These are phyloP conservation scores for Menura novaehollandiae DNA, from an alignment of 2,113 vertebrate genomes.

Conservation along the genomic window DNA sequence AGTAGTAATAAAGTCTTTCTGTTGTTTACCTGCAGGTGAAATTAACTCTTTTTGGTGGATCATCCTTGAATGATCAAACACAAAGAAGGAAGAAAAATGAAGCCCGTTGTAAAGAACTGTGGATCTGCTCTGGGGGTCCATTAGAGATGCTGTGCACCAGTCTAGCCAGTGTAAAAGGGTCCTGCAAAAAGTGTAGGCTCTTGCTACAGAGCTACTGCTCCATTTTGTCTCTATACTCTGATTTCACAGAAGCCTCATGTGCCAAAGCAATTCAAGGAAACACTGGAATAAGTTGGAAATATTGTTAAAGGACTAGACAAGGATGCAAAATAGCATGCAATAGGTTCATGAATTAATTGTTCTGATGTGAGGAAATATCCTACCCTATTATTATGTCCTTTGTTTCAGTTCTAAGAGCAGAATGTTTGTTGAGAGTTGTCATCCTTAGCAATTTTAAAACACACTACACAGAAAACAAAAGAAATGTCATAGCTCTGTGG, in stretches of 20 bases:
- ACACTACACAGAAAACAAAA: background rate
- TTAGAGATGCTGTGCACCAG: background rate
- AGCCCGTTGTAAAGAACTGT: background rate
- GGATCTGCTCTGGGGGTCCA: background rate
- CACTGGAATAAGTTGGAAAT: background rate
- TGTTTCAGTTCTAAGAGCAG: background rate
- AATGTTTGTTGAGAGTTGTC: background rate
- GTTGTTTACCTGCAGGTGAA: background rate
- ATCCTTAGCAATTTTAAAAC: background rate
- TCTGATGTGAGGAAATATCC: background rate
- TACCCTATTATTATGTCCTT: background rate
- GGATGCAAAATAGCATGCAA: background rate
- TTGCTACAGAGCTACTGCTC: background rate
- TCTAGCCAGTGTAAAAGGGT: background rate
- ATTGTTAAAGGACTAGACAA: background rate
- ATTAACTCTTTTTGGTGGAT: background rate
- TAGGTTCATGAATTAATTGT: background rate
- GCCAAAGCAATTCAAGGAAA: background rate
- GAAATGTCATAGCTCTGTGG: background rate
- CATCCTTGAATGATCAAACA: background rate
- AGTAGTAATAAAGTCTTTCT: background rate
- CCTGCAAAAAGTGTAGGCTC: background rate
- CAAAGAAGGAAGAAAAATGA: background rate
- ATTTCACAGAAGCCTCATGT: background rate
- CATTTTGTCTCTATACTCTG: background rate